These are phyloP conservation scores for Microplitis demolitor DNA, from an alignment of 1,140 invertebrate species.

Conservation along the genomic window DNA sequence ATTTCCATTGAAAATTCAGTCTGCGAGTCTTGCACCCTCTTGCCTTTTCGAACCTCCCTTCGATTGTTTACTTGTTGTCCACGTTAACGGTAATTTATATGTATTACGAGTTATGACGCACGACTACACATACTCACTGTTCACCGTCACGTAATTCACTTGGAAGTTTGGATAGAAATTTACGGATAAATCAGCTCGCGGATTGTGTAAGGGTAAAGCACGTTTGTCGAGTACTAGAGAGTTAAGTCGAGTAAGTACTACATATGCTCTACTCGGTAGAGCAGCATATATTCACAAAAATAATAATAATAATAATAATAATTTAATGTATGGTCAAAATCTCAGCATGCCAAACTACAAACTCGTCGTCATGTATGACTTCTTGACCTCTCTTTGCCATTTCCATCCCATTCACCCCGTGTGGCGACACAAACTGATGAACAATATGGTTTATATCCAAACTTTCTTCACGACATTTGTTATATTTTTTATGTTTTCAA, in stretches of 20 bases:
- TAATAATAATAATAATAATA: neutral
- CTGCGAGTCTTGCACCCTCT: neutral
- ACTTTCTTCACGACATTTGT: no score
- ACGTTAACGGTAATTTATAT: conserved; percentile 17
- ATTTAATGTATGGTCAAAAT: neutral
- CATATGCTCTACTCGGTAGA: no score
- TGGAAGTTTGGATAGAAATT: conserved; percentile 20
- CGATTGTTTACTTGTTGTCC: conserved; percentile 5
- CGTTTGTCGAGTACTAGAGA: neutral
- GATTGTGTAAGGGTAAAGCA: neutral
- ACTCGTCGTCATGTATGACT: neutral
- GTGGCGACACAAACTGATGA: no score
- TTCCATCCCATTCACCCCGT: neutral
- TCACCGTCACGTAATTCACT: conserved; percentile 23
- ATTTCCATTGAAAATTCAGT: neutral
- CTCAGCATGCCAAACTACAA: neutral
- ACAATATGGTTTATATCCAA: no score
- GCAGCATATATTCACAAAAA: neutral
- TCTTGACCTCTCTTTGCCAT: neutral
- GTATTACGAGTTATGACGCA: conserved; percentile 29
- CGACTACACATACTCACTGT: conserved; percentile 7
- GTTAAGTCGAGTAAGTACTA: no score
- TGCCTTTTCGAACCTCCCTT: neutral
- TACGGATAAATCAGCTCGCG: conserved; percentile 26
- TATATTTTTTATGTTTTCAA: no score